Conservation (phyloP, 1,140 invertebrate species). For the Manduca sexta region DNA sequence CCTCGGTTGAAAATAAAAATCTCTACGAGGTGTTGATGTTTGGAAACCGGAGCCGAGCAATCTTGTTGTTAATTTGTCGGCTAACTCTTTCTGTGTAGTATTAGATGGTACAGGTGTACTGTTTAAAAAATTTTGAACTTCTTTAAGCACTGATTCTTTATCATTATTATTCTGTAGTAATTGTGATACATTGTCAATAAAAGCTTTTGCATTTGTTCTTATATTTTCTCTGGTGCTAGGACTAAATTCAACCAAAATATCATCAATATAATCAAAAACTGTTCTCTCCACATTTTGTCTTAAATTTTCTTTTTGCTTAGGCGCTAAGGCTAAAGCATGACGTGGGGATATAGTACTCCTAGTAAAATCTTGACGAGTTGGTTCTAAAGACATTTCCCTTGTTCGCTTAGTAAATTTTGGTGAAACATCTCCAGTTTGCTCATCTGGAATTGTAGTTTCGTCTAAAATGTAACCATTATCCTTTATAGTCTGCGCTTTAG, state of each 20-base stretch:
- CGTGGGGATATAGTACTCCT: background rate
- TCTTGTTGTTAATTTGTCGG: background rate
- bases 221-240: background rate
- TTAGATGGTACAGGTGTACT: background rate
- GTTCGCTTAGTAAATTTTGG: background rate
- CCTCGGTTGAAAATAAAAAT: background rate
- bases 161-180: background rate
- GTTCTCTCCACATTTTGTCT: background rate
- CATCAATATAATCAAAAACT: background rate
- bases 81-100: background rate
- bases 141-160: background rate
- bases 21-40: conserved; percentile 1
- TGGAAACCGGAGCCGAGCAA: background rate
- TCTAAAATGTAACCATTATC: background rate
- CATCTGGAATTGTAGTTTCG: background rate
- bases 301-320: background rate
- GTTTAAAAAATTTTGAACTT: background rate
- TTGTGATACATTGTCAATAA: background rate
- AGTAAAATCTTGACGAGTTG: background rate
- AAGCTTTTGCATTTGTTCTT: background rate
- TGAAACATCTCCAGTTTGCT: background rate
- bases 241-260: background rate
- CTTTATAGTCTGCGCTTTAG: background rate
- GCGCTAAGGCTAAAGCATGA: no score
- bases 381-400: background rate